Conservation (phyloP, 2,113 vertebrate species). For the Taxidea taxus region DNA sequence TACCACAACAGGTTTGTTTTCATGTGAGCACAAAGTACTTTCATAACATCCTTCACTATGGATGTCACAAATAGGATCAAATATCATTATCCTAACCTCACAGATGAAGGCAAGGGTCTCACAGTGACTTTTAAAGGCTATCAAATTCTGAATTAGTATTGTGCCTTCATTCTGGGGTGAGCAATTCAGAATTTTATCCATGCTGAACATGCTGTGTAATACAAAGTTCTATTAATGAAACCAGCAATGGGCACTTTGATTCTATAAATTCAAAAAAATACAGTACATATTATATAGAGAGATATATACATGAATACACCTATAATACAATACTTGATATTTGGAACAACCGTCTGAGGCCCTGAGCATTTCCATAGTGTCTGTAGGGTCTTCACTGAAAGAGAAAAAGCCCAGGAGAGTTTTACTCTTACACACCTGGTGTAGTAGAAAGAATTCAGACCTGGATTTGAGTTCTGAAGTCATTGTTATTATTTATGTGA, state of each 20-base stretch:
- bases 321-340: neutral
- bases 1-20: slow-evolving; percentile 60
- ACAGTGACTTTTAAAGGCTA: slow-evolving; percentile 19
- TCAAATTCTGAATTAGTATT: neutral
- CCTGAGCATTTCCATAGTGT: neutral
- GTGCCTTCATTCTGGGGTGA: neutral
- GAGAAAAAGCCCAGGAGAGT: neutral
- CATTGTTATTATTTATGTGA: neutral
- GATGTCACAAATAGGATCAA: slow-evolving; percentile 13
- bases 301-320: neutral
- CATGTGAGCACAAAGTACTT: neutral
- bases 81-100: slow-evolving; percentile 57
- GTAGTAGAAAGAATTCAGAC: neutral
- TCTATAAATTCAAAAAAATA: neutral
- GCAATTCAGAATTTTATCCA: neutral
- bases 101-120: slow-evolving; percentile 28
- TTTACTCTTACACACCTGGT: neutral
- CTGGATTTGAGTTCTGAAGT: slow-evolving; percentile 14
- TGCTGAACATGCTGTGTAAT: neutral
- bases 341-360: neutral
- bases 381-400: neutral
- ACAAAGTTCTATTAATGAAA: neutral
- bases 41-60: neutral
- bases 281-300: neutral
- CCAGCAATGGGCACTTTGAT: neutral